phyloP scores from a whole-genome alignment of 2,797 vertebrate species.

The Oreochromis mossambicus region DNA sequence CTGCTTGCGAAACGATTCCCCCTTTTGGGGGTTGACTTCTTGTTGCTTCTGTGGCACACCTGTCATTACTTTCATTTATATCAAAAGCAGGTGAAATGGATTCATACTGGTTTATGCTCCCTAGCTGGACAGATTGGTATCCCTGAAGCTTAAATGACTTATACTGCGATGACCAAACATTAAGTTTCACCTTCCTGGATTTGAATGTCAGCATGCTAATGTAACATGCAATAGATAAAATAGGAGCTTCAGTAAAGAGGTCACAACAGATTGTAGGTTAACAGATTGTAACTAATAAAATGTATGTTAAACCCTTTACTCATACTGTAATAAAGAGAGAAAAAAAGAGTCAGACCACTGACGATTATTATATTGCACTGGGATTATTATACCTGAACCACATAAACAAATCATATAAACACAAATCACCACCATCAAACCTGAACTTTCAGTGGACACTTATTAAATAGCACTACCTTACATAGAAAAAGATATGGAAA shows the following conservation, averaged over 20 bases:
- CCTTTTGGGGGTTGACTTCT: not conserved
- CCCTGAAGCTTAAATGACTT: not conserved
- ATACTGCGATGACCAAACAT: fast-evolving
- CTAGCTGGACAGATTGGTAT: not conserved
- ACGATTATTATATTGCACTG: not conserved
- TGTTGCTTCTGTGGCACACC: not conserved
- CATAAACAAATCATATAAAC: not conserved
- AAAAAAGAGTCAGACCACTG: fast-evolving
- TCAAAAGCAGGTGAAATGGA: fast-evolving
- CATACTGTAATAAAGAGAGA: not conserved
- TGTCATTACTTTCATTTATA: not conserved
- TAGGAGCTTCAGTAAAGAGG: not conserved
- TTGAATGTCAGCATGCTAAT: not conserved
- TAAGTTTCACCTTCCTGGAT: not conserved
- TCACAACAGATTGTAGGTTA: not conserved
- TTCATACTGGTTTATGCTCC: not conserved
- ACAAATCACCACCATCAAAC: not conserved
- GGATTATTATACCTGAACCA: not conserved
- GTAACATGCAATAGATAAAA: not conserved
- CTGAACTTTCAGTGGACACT: not conserved
- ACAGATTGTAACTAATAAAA: not conserved
- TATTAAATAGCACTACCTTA: fast-evolving
- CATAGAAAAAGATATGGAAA: not conserved
- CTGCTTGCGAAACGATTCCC: not conserved
- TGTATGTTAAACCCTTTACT: not conserved